A percentile compares a stretch with the other conserved stretches of the same genome.
These are phyloP conservation scores for Ictalurus furcatus DNA, from an alignment of 2,113 vertebrate species.

Conservation along the genomic window DNA sequence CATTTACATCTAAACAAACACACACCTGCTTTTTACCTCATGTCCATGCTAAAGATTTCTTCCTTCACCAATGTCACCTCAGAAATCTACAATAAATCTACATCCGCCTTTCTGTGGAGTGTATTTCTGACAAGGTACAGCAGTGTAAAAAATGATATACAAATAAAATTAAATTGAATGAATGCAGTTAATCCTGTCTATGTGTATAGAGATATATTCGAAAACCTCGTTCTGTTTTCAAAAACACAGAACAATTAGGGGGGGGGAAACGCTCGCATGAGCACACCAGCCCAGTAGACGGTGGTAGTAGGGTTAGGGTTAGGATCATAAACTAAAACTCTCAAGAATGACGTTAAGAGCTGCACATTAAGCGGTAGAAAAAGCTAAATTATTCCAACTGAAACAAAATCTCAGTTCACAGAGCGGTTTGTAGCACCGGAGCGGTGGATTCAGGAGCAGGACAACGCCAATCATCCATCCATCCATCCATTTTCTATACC, in stretches of 20 bases:
- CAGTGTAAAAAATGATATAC: not conserved
- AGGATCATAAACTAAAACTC: not conserved
- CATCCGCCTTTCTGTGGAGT: not conserved
- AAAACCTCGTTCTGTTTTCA: not conserved
- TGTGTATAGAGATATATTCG: not conserved
- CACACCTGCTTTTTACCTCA: not conserved
- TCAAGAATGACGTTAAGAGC: not conserved
- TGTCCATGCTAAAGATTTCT: not conserved
- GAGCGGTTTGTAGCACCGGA: not conserved
- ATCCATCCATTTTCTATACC: no score
- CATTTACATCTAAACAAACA: conserved; percentile 24
- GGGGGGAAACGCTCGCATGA: not conserved
- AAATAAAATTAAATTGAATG: no score
- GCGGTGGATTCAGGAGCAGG: not conserved
- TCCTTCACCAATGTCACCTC: not conserved
- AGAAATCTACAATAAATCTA: not conserved
- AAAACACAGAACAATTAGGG: not conserved
- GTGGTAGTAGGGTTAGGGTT: not conserved
- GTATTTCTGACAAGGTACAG: not conserved
- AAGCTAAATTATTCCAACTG: not conserved
- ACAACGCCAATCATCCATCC: not conserved
- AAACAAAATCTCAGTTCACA: not conserved
- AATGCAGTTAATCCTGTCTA: not conserved
- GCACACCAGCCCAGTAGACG: not conserved
- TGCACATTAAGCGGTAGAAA: not conserved